Evolutionary conservation across 2,888 invertebrate species (phyloP), one percentile per base, ranked within the genome.

Genomic region (Rhamphomyia laevipes): DNA sequence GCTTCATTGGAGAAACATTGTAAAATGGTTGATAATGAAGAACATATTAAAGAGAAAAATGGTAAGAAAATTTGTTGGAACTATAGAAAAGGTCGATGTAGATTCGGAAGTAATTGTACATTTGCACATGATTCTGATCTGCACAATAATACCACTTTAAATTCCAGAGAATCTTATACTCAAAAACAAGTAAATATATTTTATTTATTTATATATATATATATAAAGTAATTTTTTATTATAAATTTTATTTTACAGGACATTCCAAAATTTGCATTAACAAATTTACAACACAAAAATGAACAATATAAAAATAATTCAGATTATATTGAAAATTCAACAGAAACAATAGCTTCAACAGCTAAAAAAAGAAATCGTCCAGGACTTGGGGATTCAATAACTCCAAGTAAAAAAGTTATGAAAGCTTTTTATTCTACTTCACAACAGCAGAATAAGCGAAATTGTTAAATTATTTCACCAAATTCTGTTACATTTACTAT

Each of bases 31-130:
- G 78, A 76, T 65, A 77, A 78, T 55, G 80, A 81, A 65, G 80
- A 80, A 56, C 80, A 82, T 62, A 79, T 81, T n/a, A 79, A 81
- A 59, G 80, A 81, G 70, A 86, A 88, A 58, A 90, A 90, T 64
- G 90, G 89, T 0, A 86, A 84, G 61, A 87, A 86, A 65, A 85
- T 93, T 53, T 94, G 94, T 68, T 93, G 90, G 88, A 93, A 90
- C 70, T 90, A 91, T 65, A 76, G 89, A 35, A 91, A 90, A 65
- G 92, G 93, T 2, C 77, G 84, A 30, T 94, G 94, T 66, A 77
- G 89, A 46, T 92, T 91, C 70, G 93, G 93, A 1, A 88, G 89
- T 63, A 90, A 87, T 61, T 94, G 94, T 67, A 87, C 86, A 58
- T 94, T 84, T 68, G 91, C 90, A 1, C 93, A 94, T 67, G 91